Percentiles rank a stretch among this genome's conserved stretches.
phyloP scores from a whole-genome alignment of 2,888 invertebrate species.

The Lysandra coridon region DNA sequence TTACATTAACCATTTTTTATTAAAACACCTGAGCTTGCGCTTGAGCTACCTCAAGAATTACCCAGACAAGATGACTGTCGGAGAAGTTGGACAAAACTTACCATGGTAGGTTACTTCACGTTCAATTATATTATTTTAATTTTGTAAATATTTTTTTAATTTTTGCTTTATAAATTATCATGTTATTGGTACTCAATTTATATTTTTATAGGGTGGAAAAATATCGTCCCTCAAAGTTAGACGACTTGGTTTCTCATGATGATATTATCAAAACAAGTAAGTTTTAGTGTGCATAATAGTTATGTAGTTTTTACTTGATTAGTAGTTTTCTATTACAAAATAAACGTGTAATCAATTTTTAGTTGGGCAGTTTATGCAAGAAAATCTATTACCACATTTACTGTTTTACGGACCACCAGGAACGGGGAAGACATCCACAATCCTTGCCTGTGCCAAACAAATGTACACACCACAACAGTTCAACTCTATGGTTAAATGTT shows the following conservation, averaged over 20 bases:
- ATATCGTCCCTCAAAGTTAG: conserved; percentile 94
- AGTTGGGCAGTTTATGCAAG: conserved; percentile 93
- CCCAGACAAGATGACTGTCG: conserved; percentile 60
- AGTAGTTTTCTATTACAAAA: background rate
- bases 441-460: conserved; percentile 96
- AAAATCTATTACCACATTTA: conserved; percentile 96
- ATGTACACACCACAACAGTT: conserved; percentile 94
- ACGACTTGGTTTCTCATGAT: conserved; percentile 97
- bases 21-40: too few species aligned
- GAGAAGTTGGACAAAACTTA: conserved; percentile 73
- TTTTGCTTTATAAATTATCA: background rate
- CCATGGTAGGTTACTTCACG: conserved; percentile 77
- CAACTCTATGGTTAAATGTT: conserved; percentile 90
- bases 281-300: conserved; percentile 44
- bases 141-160: background rate
- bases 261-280: conserved; percentile 98
- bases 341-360: conserved; percentile 32
- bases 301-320: background rate
- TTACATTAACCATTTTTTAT: background rate
- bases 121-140: background rate
- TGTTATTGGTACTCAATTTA: background rate
- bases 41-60: background rate
- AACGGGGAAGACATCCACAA: conserved; percentile 98
- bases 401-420: conserved; percentile 99
- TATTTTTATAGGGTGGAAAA: conserved; percentile 93